Evolutionary conservation across 1,140 invertebrate genomes (phyloP).

Genomic region (Drosophila teissieri): DNA sequence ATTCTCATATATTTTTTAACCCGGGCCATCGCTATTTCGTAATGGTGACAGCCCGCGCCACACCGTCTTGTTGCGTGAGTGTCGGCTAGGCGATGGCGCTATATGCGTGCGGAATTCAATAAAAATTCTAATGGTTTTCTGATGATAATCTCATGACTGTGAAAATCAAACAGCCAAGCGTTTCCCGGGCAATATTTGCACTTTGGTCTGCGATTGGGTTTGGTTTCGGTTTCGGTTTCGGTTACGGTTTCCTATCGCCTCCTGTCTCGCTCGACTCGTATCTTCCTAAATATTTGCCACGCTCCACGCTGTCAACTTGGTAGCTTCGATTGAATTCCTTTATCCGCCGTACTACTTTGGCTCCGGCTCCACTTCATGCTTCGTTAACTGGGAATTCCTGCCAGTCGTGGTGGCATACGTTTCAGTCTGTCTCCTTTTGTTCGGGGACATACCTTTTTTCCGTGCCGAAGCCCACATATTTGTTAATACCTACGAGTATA

Average conservation of each 20-base stretch:
- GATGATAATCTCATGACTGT: conserved; percentile 80
- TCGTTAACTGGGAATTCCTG: conserved; percentile 79
- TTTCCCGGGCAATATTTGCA: conserved; percentile 72
- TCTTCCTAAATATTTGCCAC: conserved; percentile 68
- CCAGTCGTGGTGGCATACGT: conserved; percentile 54
- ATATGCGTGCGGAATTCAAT: conserved; percentile 79
- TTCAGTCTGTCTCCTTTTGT: conserved; percentile 13
- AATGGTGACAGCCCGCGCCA: conserved; percentile 41
- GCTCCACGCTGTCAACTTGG: conserved; percentile 70
- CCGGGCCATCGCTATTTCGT: conserved; percentile 14
- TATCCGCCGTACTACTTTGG: conserved; percentile 48
- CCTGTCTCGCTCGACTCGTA: not conserved
- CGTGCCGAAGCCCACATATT: conserved; percentile 55
- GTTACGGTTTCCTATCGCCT: conserved; percentile 25
- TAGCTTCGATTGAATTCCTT: conserved; percentile 81
- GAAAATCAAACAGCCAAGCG: conserved; percentile 74
- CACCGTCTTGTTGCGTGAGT: conserved; percentile 9
- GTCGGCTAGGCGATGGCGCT: conserved; percentile 19
- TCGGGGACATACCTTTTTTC: conserved; percentile 36
- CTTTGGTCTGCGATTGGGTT: conserved; percentile 59
- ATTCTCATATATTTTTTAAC: no score
- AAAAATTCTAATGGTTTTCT: conserved; percentile 83
- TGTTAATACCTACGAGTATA: conserved; percentile 78
- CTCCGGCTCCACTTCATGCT: conserved; percentile 69
- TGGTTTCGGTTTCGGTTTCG: conserved; percentile 52